Evolutionary conservation across 2,797 vertebrate species (phyloP).

Genomic region (Chrosomus eos): DNA sequence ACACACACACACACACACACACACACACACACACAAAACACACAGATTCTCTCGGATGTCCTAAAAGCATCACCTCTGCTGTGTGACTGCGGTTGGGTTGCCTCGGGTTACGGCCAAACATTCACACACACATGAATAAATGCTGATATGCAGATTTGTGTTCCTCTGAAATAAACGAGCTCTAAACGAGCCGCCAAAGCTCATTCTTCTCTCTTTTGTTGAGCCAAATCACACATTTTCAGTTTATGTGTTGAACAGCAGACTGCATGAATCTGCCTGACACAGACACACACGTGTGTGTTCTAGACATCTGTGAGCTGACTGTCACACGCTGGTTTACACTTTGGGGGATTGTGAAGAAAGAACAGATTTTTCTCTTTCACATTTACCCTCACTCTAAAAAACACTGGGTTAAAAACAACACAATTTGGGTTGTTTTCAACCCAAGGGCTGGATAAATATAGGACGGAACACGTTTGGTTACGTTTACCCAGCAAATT

Average conservation of each 20-base stretch:
- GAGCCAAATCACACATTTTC: slow-evolving; percentile 52
- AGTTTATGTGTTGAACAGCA: slow-evolving; percentile 53
- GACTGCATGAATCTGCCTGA: slow-evolving; percentile 50
- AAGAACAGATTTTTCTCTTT: slow-evolving; percentile 12
- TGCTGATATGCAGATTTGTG: not conserved
- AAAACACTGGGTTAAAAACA: no score
- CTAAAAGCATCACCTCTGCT: not conserved
- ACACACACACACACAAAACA: no score
- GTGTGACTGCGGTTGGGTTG: not conserved
- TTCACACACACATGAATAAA: not conserved
- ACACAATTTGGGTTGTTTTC: no score
- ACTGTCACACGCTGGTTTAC: slow-evolving; percentile 42
- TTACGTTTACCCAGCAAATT: no score
- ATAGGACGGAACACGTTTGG: no score
- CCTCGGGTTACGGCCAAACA: not conserved
- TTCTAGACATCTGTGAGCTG: slow-evolving; percentile 51
- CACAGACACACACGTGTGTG: slow-evolving; percentile 48
- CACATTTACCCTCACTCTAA: not conserved
- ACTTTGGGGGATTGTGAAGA: slow-evolving; percentile 40
- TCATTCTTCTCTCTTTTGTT: slow-evolving; percentile 21
- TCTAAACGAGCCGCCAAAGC: slow-evolving; percentile 39
- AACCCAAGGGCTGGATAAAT: no score
- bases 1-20: no score
- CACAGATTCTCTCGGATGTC: not conserved
- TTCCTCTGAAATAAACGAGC: slow-evolving; percentile 27